Base-by-base conservation (phyloP, 2,797 vertebrate species). In the Cirrhinus molitorella region DNA sequence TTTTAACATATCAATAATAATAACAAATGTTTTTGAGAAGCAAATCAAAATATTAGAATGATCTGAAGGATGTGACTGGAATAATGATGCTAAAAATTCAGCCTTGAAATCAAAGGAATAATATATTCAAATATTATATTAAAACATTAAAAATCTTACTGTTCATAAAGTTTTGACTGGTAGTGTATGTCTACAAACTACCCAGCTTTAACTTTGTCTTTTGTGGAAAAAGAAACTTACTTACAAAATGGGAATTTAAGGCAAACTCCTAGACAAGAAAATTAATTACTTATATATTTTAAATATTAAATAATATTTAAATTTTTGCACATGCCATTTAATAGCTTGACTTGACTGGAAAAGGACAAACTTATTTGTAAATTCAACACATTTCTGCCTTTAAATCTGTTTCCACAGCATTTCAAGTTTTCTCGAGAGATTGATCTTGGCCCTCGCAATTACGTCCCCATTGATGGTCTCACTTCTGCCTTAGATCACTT, bases 381-480 rank as follows among this genome's bases (percentile, higher is more conserved):
- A 25, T 28, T 40, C 37, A 28, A 9, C 57, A 19, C 16, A 63
- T 45, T 37, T 78, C 57, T 63, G 1, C 63, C 17, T 28, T 25
- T 47, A 2, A 57, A n/a, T 72, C 13, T 34, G 40, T 80, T 21
- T 84, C 17, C 59, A 61, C 40, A 92, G 92, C 76, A 85, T 43
- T 49, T 90, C 53, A 67, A 63, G 1, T 77, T 47, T 23, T 21
- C 83, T 71, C 72, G 75, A 10, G 81, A 61, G 28, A 86, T 88
- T 17, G 73, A 83, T 3, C 47, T 87, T 31, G 68, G 12, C 66
- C 61, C 76, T 17, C 43, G 72, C 51, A 75, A n/a, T 31, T 73
- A 73, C 80, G 87, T 89, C 2, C 72, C 91, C 16, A 87, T 92
- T 12, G 63, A 87, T 12, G 92, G 93, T 51, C 88, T 94, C 11